Percentiles rank a stretch among this genome's conserved stretches.
Conservation (phyloP, 2,113 vertebrate genomes). For the Apus apus region DNA sequence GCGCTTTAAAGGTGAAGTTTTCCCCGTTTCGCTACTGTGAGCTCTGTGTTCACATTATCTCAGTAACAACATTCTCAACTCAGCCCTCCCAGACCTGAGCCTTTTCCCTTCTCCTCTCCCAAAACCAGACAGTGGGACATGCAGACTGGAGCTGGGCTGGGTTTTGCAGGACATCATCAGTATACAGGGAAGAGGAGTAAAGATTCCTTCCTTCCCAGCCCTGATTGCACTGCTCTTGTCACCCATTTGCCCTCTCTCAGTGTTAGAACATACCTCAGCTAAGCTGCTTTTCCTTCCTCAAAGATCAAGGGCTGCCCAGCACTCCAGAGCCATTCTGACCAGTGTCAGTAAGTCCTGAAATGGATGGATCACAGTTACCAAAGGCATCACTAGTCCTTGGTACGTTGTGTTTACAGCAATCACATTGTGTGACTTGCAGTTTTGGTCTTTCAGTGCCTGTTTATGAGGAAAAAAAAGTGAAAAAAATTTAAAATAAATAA, state of each 20-base stretch:
- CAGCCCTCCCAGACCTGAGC: background rate
- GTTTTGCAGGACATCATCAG: background rate
- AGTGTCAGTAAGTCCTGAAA: slow-evolving; percentile 59
- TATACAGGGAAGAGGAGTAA: slow-evolving; percentile 56
- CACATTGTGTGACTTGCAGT: background rate
- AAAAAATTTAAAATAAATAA: background rate
- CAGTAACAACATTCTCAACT: background rate
- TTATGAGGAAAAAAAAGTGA: background rate
- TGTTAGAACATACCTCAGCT: slow-evolving; percentile 70
- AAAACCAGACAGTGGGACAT: background rate
- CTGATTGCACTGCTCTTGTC: slow-evolving; percentile 33
- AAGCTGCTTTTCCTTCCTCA: background rate
- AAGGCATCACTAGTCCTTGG: background rate
- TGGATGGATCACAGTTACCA: background rate
- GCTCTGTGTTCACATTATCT: fast-evolving
- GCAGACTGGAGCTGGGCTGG: background rate
- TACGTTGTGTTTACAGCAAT: background rate
- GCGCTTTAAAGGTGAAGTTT: background rate
- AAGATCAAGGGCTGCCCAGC: slow-evolving; percentile 34
- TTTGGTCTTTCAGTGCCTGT: background rate
- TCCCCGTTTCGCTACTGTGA: background rate
- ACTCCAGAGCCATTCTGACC: slow-evolving; percentile 48
- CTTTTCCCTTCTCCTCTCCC: background rate
- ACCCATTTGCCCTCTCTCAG: slow-evolving; percentile 59
- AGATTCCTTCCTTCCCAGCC: slow-evolving; percentile 63